Conservation (phyloP, 2,113 vertebrate species). For the Pangasianodon hypophthalmus region DNA sequence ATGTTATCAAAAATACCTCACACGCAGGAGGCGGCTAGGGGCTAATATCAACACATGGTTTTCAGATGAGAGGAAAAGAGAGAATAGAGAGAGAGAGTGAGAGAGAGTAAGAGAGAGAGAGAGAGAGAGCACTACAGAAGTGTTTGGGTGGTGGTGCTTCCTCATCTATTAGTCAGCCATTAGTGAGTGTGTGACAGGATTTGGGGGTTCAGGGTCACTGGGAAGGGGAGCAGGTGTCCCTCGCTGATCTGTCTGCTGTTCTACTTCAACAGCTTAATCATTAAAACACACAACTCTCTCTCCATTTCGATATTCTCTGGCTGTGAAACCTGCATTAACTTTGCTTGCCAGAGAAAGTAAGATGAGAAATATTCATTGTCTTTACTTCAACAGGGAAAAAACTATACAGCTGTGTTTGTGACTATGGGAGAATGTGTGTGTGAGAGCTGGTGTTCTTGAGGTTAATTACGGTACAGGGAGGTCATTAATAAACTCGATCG, state of each 20-base stretch:
- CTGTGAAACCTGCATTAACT: background rate
- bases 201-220: slow-evolving; percentile 63
- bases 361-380: slow-evolving; percentile 9
- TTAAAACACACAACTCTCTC: slow-evolving; percentile 47
- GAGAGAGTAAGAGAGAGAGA: slow-evolving; percentile 12
- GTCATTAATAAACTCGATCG: slow-evolving; percentile 39
- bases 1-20: slow-evolving; percentile 67
- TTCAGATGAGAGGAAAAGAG: slow-evolving; percentile 24
- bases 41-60: slow-evolving; percentile 40
- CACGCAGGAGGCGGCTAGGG: background rate
- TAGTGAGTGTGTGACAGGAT: slow-evolving; percentile 55
- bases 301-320: background rate
- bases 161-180: slow-evolving; percentile 41
- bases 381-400: background rate
- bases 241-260: slow-evolving; percentile 64
- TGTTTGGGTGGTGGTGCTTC: slow-evolving; percentile 11
- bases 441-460: background rate
- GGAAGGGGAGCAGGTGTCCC: slow-evolving; percentile 65
- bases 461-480: slow-evolving; percentile 46
- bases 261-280: slow-evolving; percentile 71
- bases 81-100: background rate
- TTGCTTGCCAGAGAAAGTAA: background rate
- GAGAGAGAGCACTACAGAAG: background rate
- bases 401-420: slow-evolving; percentile 6
- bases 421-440: background rate